Conservation (phyloP, 1,140 invertebrate genomes). For the Heliconius himera region DNA sequence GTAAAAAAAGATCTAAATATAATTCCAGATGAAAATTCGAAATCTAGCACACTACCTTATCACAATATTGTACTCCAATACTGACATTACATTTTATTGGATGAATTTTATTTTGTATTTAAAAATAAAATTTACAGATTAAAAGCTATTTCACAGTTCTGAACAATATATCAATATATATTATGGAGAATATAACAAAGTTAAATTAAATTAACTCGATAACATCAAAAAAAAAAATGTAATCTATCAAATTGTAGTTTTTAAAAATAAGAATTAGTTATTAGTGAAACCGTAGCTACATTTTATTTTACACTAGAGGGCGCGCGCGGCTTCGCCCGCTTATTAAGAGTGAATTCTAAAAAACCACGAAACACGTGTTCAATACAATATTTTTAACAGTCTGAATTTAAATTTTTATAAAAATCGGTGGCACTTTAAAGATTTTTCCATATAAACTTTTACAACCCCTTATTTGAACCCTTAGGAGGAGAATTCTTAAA, state of each 20-base stretch:
- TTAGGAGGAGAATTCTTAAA: no score
- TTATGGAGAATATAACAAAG: no score
- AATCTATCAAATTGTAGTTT: not conserved
- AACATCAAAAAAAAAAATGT: not conserved
- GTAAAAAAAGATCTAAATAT: slow-evolving; percentile 14
- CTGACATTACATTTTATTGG: slow-evolving; percentile 37
- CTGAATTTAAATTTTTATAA: no score
- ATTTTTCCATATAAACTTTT: no score
- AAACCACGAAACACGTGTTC: no score
- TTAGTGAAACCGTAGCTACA: not conserved
- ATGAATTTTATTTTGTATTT: not conserved
- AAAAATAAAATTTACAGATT: not conserved
- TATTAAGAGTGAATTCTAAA: no score
- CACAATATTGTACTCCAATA: slow-evolving; percentile 57
- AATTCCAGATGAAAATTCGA: slow-evolving; percentile 45
- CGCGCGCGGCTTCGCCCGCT: no score
- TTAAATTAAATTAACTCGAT: not conserved
- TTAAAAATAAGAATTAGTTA: not conserved
- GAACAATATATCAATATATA: no score
- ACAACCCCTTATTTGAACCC: no score
- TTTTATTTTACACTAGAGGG: not conserved
- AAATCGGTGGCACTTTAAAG: no score
- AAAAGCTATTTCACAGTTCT: no score
- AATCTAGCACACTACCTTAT: slow-evolving; percentile 69
- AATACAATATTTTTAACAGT: no score